Percentiles rank a stretch among this genome's conserved stretches.
These are phyloP conservation scores for Tympanuchus pallidicinctus DNA, from an alignment of 2,113 vertebrate genomes.

Conservation along the genomic window DNA sequence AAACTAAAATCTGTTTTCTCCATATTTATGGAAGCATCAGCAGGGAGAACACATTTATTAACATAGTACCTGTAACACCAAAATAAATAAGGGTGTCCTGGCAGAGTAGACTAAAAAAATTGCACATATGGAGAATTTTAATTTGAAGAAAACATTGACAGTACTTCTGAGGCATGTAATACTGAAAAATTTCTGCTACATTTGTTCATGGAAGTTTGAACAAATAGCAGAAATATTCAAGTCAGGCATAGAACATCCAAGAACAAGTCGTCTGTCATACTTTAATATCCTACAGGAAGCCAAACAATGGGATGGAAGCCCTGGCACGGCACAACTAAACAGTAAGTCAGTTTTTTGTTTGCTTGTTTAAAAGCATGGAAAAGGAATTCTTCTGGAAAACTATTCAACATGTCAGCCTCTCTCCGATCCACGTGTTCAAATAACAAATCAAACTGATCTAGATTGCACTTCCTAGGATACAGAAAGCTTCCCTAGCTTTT, in stretches of 20 bases:
- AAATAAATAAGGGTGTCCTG: not conserved
- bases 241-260: not conserved
- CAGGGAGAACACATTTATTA: not conserved
- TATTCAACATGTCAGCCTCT: not conserved
- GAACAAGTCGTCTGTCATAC: not conserved
- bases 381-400: not conserved
- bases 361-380: not conserved
- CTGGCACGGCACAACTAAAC: not conserved
- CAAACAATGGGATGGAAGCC: not conserved
- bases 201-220: not conserved
- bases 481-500: not conserved
- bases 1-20: not conserved
- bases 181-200: not conserved
- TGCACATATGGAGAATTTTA: not conserved
- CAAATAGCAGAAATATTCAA: not conserved
- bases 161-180: not conserved
- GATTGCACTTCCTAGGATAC: not conserved
- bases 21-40: not conserved
- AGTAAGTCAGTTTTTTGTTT: not conserved
- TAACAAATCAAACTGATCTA: not conserved
- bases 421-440: not conserved
- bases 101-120: not conserved
- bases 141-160: not conserved
- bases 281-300: not conserved
- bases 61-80: not conserved